Conservation (phyloP, 2,888 invertebrate genomes). For the Heteromurus nitidus region DNA sequence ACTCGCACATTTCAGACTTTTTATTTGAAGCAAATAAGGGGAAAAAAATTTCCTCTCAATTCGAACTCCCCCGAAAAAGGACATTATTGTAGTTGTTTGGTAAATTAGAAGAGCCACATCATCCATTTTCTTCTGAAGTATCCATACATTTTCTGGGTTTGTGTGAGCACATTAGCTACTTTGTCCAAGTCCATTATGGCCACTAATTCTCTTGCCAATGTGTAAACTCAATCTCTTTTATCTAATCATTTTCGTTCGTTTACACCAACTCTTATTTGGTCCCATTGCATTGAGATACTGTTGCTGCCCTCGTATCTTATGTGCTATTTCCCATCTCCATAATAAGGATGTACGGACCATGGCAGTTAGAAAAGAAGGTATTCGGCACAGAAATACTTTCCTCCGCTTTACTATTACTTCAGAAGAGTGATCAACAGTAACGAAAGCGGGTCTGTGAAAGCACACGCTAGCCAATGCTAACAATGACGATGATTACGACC, state of each 20-base stretch:
- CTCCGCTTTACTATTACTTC: too few relatives aligned
- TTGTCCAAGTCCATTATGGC: conserved; percentile 68
- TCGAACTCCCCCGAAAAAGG: too few relatives aligned
- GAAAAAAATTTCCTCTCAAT: background rate
- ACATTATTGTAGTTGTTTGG: conserved; percentile 25
- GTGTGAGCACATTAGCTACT: conserved; percentile 51
- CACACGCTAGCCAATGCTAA: conserved; percentile 4
- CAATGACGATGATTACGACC: conserved; percentile 20
- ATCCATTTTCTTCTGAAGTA: conserved; percentile 16
- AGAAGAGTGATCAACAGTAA: background rate
- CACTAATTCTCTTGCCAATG: conserved; percentile 70
- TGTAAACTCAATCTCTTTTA: conserved; percentile 64
- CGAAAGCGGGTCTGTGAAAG: conserved; percentile 16
- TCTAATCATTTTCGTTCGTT: conserved; percentile 57
- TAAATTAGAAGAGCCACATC: conserved; percentile 46
- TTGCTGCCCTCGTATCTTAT: background rate
- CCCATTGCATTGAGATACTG: conserved; percentile 17
- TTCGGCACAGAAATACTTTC: too few relatives aligned
- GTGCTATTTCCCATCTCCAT: background rate
- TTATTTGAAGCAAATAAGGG: too few relatives aligned
- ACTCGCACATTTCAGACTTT: too few relatives aligned
- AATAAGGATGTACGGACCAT: background rate
- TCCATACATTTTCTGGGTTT: conserved; percentile 21
- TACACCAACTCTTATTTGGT: conserved; percentile 35
- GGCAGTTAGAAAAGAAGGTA: too few relatives aligned